Evolutionary conservation across 2,113 vertebrate genomes (phyloP), one percentile per base, ranked within the genome.

Genomic region (Megaptera novaeangliae): DNA sequence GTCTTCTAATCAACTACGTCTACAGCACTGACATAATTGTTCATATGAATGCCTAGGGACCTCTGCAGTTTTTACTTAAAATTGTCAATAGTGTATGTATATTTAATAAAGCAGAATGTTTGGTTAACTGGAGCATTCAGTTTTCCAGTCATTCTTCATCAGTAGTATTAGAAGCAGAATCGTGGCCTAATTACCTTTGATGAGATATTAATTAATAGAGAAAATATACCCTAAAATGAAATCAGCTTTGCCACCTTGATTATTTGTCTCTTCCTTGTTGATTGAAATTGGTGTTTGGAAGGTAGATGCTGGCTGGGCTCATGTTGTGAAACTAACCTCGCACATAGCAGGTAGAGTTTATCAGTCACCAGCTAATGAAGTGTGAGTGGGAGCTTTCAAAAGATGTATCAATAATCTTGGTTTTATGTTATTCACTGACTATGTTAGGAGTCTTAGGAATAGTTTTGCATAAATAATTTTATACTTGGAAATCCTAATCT

Each of bases 401-500:
- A 96, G 52, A 49, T 92, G 74, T 31, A 59, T 81, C 59, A 71
- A 3, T 91, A 75, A 57, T 81, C 34, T 89, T 89, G 59, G 46
- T 41, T 41, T 36, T 75, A 34, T 93, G 41, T 88, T 91, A 91
- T 78, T 95, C 29, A 82, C 36, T 87, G 92, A 55, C 3, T 34
- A 68, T 23, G 31, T 97, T 49, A 88, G 63, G 46, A 88, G 31
- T 94, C 63, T 96, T 95, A 80, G 25, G 52, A 83, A 46, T 61
- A 68, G 39, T 82, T 91, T 90, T 90, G 84, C 92, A 23, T 92
- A 84, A 88, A 66, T 85, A 63, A 71, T 82, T 97, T 96, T 96
- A 57, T 92, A 63, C 64, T 83, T 91, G 68, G 49, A 78, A 96
- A 72, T 34, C 11, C 41, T 69, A 55, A 78, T 39, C 74, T 95